A percentile compares a stretch with the other conserved stretches of the same genome.
Evolutionary conservation across 1,140 invertebrate genomes (phyloP).

Genomic region (Formica selysi): DNA sequence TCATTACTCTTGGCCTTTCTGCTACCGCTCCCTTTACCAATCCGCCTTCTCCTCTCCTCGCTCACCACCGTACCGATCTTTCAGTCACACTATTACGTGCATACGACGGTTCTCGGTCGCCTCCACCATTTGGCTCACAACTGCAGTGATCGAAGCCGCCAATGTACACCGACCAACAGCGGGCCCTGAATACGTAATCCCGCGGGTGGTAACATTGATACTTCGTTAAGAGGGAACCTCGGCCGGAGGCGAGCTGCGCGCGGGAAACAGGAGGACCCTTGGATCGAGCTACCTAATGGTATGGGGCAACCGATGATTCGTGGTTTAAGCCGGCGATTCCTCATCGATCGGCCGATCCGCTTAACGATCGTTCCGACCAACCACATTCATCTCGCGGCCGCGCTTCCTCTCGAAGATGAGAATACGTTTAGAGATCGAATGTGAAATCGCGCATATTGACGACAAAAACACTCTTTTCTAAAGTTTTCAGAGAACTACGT

Average conservation of each 20-base stretch:
- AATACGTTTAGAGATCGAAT: slow-evolving; percentile 26
- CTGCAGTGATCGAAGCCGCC: slow-evolving; percentile 64
- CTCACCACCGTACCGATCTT: slow-evolving; percentile 36
- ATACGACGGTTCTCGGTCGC: slow-evolving; percentile 11
- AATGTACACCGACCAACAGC: slow-evolving; percentile 75
- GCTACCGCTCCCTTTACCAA: slow-evolving; percentile 60
- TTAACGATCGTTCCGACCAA: slow-evolving; percentile 67
- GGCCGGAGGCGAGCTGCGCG: not conserved
- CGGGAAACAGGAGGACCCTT: not conserved
- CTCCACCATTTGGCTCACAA: slow-evolving; percentile 48
- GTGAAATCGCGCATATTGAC: slow-evolving; percentile 19
- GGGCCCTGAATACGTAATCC: slow-evolving; percentile 78
- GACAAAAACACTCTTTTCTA: not conserved
- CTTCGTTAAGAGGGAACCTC: slow-evolving; percentile 72
- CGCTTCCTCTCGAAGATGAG: slow-evolving; percentile 21
- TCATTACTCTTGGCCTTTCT: slow-evolving; percentile 80
- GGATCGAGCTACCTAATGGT: slow-evolving; percentile 50
- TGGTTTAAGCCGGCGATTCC: slow-evolving; percentile 25
- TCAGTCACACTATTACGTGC: slow-evolving; percentile 45
- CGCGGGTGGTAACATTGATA: slow-evolving; percentile 76
- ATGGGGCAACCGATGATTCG: slow-evolving; percentile 43
- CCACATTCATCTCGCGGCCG: not conserved
- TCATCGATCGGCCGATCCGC: slow-evolving; percentile 63
- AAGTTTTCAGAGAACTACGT: slow-evolving; percentile 25
- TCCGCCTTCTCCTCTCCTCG: slow-evolving; percentile 24